Conservation (phyloP, 2,797 vertebrate species). For the Psittacula derbiana region DNA sequence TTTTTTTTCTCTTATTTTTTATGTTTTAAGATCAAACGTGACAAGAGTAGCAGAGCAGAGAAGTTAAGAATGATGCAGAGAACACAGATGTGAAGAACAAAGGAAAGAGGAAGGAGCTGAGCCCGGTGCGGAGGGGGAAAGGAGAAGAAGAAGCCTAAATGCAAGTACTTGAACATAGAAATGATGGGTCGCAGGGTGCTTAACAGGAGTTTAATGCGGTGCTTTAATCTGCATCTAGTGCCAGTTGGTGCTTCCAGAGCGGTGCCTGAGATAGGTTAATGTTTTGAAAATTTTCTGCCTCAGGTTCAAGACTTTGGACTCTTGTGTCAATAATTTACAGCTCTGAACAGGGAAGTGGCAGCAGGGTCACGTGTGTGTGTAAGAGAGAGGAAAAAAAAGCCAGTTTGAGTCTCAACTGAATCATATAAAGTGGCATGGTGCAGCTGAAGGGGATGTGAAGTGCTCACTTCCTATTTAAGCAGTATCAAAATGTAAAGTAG, state of each 20-base stretch:
- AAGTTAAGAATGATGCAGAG: slow-evolving; percentile 40
- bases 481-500: not conserved
- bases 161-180: slow-evolving; percentile 53
- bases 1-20: not conserved
- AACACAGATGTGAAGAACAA: slow-evolving; percentile 62
- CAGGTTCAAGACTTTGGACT: slow-evolving; percentile 49
- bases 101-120: slow-evolving; percentile 43
- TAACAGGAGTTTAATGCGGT: not conserved
- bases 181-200: not conserved
- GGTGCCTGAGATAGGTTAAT: slow-evolving; percentile 12
- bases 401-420: not conserved
- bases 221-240: not conserved
- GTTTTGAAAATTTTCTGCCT: slow-evolving; percentile 37
- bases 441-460: not conserved
- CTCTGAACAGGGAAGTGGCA: slow-evolving; percentile 17
- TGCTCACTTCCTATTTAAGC: not conserved
- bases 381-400: not conserved
- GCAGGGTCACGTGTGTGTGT: not conserved
- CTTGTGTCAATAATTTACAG: slow-evolving; percentile 58
- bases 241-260: not conserved
- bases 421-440: accelerated
- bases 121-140: not conserved
- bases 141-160: slow-evolving; percentile 40
- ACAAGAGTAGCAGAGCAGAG: slow-evolving; percentile 23
- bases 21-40: slow-evolving; percentile 52